Base-by-base conservation (phyloP, 2,797 vertebrate genomes). In the Triplophysa yarkandensis region DNA sequence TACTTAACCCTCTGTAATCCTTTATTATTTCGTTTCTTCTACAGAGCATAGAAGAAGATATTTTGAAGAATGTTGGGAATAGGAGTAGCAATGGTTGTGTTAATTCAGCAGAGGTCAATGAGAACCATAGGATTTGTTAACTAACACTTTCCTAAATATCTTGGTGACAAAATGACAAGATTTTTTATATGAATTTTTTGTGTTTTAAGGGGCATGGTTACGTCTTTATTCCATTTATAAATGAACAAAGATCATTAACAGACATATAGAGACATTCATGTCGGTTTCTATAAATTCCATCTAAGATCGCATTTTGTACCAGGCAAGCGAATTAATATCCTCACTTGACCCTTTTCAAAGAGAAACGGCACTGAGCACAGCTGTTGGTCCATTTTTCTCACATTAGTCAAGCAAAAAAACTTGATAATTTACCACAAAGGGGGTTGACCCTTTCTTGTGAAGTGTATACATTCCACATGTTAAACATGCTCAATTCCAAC, bases 391-490 rank as follows among this genome's bases (percentile, higher is more conserved):
- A 54, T 32, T 48, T 65, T 79, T 69, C 74, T 54, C 64, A 25
- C 46, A 44, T 23, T 54, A 19, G 23, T 34, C 68, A 54, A 67
- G 9, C 36, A 39, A 34, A 46, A 67, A 60, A 14, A 30, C 21
- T 66, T 25, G 43, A 62, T 62, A n/a, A 54, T 71, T 19, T 44
- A 65, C 28, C 54, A 69, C 69, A 73, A 57, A 67, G 67, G 36
- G 39, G 28, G 44, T 7, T 54, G 62, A 73, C 66, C 32, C 28
- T 41, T 61, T 68, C 65, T 58, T 64, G 17, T 65, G 67, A 54
- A 79, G 63, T 77, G 78, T 80, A 60, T 41, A 80, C 79, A 70
- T 64, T 71, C 14, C 58, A 44, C 43, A 60, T 44, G 19, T 75
- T 27, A 41, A 61, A 41, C 52, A 66, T 63, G 25, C 77, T 77